Conservation (phyloP, 2,888 invertebrate species). For the Lissonota sp. region DNA sequence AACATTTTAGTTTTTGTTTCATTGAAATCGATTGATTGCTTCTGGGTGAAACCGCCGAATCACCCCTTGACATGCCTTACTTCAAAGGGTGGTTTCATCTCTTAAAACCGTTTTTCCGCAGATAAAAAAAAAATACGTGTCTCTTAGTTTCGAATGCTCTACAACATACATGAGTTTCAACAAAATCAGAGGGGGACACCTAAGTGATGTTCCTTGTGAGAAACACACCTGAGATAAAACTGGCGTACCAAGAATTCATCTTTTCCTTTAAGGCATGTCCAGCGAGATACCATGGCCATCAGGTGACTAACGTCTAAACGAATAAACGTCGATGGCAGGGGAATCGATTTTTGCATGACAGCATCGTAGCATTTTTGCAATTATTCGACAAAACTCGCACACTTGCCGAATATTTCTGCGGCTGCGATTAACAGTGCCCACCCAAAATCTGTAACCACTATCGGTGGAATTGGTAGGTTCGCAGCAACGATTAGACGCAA, state of each 20-base stretch:
- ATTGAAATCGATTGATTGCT: too few relatives aligned
- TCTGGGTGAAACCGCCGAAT: too few relatives aligned
- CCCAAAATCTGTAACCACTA: slow-evolving; percentile 52
- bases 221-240: slow-evolving; percentile 24
- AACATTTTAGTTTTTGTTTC: too few relatives aligned
- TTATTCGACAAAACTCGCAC: slow-evolving; percentile 34
- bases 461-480: slow-evolving; percentile 22
- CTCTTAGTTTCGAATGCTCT: too few relatives aligned
- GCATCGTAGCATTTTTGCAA: slow-evolving; percentile 43
- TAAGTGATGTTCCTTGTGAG: too few relatives aligned
- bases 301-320: slow-evolving; percentile 34
- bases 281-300: slow-evolving; percentile 19
- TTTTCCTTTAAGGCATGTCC: background rate
- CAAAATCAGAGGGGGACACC: too few relatives aligned
- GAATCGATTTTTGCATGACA: background rate
- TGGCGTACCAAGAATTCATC: slow-evolving; percentile 18
- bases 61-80: too few relatives aligned
- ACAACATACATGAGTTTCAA: too few relatives aligned
- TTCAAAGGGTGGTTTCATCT: too few relatives aligned
- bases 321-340: slow-evolving; percentile 39
- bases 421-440: slow-evolving; percentile 52
- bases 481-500: slow-evolving; percentile 32
- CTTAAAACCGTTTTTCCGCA: too few relatives aligned
- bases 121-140: too few relatives aligned
- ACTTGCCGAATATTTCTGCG: slow-evolving; percentile 42